phyloP scores from a whole-genome alignment of 2,888 invertebrate genomes.

The Orthonychiurus folsomi region DNA sequence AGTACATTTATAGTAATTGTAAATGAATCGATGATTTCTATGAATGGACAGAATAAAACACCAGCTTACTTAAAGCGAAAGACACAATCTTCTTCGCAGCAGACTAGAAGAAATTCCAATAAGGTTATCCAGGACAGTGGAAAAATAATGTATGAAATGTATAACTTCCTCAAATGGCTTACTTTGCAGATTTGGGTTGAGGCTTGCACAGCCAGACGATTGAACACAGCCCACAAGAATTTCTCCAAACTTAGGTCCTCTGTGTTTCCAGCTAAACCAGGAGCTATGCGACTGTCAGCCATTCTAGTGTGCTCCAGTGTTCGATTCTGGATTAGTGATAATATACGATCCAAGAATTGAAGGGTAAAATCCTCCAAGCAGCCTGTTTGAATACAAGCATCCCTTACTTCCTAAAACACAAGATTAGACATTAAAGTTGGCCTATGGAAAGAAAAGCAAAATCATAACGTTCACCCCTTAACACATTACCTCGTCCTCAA shows the following conservation, averaged over 20 bases:
- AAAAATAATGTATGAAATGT: no score
- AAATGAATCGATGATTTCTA: no score
- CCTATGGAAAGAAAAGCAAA: no score
- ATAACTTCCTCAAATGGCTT: no score
- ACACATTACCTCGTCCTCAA: slow-evolving; percentile 59
- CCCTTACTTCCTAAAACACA: slow-evolving; percentile 54
- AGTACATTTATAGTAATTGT: no score
- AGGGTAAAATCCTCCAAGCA: slow-evolving; percentile 81
- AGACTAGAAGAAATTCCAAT: slow-evolving; percentile 47
- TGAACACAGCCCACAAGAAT: slow-evolving; percentile 50
- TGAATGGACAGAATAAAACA: no score
- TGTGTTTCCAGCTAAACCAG: slow-evolving; percentile 45
- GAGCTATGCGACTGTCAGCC: slow-evolving; percentile 42
- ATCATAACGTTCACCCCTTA: no score
- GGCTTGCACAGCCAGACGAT: slow-evolving; percentile 36
- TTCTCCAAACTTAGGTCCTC: slow-evolving; percentile 58
- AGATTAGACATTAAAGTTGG: no score
- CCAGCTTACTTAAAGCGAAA: slow-evolving; percentile 62
- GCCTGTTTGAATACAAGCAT: slow-evolving; percentile 67
- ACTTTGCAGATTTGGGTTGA: slow-evolving; percentile 37
- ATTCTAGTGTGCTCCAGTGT: slow-evolving; percentile 58
- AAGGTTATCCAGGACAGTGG: no score
- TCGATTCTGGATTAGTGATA: slow-evolving; percentile 61
- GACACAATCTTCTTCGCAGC: slow-evolving; percentile 66
- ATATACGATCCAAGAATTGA: slow-evolving; percentile 70